Conservation (phyloP, 2,113 vertebrate genomes). For the Ranitomeya variabilis region DNA sequence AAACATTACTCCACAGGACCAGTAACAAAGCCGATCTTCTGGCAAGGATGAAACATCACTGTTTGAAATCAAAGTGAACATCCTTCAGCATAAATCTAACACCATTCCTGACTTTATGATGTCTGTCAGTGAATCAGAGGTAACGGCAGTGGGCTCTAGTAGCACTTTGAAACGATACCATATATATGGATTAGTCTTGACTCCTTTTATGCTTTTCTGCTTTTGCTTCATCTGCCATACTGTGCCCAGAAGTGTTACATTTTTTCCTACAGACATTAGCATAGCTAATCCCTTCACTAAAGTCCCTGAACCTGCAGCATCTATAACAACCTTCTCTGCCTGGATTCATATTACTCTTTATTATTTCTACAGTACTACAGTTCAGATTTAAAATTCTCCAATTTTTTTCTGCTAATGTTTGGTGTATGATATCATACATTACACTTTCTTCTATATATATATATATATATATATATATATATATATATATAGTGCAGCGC, state of each 20-base stretch:
- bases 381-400: background rate
- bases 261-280: background rate
- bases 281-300: background rate
- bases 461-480: too few relatives aligned
- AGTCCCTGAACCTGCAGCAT: background rate
- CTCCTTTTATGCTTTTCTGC: background rate
- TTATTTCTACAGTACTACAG: background rate
- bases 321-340: background rate
- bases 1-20: background rate
- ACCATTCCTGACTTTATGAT: background rate
- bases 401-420: background rate
- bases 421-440: background rate
- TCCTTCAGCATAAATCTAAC: background rate
- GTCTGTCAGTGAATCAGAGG: background rate
- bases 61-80: background rate
- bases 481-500: too few relatives aligned
- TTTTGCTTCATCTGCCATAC: background rate
- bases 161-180: background rate
- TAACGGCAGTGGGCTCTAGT: background rate
- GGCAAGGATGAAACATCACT: slow-evolving; percentile 3
- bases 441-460: too few relatives aligned
- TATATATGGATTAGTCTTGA: background rate
- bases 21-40: background rate
- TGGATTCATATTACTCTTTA: background rate
- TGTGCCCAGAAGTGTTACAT: background rate